Percentiles rank a stretch among this genome's conserved stretches.
phyloP scores from a whole-genome alignment of 2,113 vertebrate genomes.

The Bubo scandiacus region DNA sequence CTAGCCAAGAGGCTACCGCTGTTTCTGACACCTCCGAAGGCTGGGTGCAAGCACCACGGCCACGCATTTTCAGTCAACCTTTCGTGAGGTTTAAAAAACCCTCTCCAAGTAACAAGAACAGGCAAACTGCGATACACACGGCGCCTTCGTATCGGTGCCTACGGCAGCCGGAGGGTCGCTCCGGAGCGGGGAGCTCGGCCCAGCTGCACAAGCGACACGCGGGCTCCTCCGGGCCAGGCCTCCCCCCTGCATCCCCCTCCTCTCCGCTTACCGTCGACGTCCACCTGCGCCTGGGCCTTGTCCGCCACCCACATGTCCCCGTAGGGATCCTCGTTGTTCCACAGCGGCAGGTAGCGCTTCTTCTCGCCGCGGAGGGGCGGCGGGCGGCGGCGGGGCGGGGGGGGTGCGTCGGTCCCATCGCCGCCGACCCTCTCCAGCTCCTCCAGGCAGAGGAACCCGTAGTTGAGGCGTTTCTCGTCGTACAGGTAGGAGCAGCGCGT shows the following conservation, averaged over 20 bases:
- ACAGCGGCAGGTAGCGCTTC: slow-evolving; percentile 85
- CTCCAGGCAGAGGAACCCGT: slow-evolving; percentile 79
- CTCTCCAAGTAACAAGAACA: neutral
- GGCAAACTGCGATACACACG: accelerated
- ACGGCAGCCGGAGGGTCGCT: too few species aligned
- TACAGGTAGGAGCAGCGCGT: slow-evolving; percentile 77
- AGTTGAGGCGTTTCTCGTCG: slow-evolving; percentile 76
- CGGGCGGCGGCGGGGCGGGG: neutral
- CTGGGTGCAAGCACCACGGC: neutral
- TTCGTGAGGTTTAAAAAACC: accelerated
- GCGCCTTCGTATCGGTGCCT: accelerated
- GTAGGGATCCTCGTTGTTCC: slow-evolving; percentile 90
- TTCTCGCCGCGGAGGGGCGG: slow-evolving; percentile 71
- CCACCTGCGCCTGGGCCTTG: slow-evolving; percentile 25
- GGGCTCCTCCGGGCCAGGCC: neutral
- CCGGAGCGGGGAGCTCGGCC: neutral
- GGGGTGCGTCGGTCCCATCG: neutral
- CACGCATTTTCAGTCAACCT: accelerated
- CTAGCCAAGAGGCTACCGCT: too few species aligned
- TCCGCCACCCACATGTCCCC: slow-evolving; percentile 77
- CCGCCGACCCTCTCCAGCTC: slow-evolving; percentile 16
- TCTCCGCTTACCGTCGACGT: slow-evolving; percentile 77
- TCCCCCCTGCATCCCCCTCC: neutral
- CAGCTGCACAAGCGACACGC: neutral
- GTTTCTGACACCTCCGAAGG: neutral